These are phyloP conservation scores for Ctenopoma multispine DNA, from an alignment of 2,797 vertebrate species.

Conservation along the genomic window DNA sequence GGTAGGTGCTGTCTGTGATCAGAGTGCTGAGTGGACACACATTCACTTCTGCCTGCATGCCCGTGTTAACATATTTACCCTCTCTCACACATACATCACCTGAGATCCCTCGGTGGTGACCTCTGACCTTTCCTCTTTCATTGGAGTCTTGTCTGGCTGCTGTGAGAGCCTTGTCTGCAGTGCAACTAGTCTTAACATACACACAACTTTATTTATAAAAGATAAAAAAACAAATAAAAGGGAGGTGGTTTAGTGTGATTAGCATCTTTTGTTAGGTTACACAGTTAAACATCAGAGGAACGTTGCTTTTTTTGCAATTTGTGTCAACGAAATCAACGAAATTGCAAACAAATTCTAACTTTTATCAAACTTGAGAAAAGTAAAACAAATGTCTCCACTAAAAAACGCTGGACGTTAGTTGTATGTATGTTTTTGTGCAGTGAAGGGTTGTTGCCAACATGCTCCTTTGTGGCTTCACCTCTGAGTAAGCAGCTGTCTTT, in stretches of 20 bases:
- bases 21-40: slow-evolving; percentile 60
- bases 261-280: not conserved
- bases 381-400: not conserved
- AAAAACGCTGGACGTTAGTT: too few species aligned
- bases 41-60: slow-evolving; percentile 68
- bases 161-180: slow-evolving; percentile 24
- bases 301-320: not conserved
- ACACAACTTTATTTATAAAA: not conserved
- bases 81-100: not conserved
- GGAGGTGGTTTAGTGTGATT: not conserved
- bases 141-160: not conserved
- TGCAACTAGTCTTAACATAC: not conserved
- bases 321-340: not conserved
- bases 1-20: slow-evolving; percentile 82
- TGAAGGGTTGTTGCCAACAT: not conserved
- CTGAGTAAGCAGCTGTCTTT: not conserved
- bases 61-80: slow-evolving; percentile 13
- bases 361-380: not conserved
- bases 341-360: not conserved
- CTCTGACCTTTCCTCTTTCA: slow-evolving; percentile 18
- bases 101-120: slow-evolving; percentile 28
- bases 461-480: not conserved
- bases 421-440: not conserved
- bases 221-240: not conserved
- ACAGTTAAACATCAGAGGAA: not conserved